Percentiles rank a stretch among this genome's conserved stretches.
phyloP scores from a whole-genome alignment of 2,113 vertebrate genomes.

The Amazona vittata region DNA sequence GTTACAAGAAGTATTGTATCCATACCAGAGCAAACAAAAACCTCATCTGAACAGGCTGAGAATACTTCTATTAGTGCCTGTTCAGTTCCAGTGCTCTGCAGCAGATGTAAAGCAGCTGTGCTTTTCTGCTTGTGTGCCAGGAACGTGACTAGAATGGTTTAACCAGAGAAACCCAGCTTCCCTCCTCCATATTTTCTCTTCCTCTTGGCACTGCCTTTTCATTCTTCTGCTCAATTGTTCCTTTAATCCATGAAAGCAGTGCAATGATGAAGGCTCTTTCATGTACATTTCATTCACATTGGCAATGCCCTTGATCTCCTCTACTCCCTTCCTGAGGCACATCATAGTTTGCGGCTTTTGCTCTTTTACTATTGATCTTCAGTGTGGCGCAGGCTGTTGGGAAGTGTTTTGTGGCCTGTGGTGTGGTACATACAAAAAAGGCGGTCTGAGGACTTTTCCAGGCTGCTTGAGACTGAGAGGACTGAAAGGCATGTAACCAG shows the following conservation, averaged over 20 bases:
- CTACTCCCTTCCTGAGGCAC: constrained; percentile 33
- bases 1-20: constrained; percentile 41
- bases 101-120: constrained; percentile 68
- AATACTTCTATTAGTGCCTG: not conserved
- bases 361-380: constrained; percentile 19
- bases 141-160: constrained; percentile 63
- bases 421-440: not conserved
- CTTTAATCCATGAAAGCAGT: constrained; percentile 39
- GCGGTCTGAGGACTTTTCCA: not conserved
- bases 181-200: constrained; percentile 43
- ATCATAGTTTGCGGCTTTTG: constrained; percentile 6
- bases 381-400: not conserved
- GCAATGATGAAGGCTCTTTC: not conserved
- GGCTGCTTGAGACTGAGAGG: not conserved
- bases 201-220: constrained; percentile 50
- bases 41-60: constrained; percentile 25
- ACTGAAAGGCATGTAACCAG: not conserved
- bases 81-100: constrained; percentile 16
- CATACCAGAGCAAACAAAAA: constrained; percentile 54
- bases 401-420: constrained; percentile 32
- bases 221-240: constrained; percentile 56
- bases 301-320: constrained; percentile 44
- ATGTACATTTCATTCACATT: constrained; percentile 33
- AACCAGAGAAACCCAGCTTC: constrained; percentile 14
- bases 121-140: constrained; percentile 12